Conservation (phyloP, 1,140 invertebrate genomes). For the Akabosia matsudoensis region DNA sequence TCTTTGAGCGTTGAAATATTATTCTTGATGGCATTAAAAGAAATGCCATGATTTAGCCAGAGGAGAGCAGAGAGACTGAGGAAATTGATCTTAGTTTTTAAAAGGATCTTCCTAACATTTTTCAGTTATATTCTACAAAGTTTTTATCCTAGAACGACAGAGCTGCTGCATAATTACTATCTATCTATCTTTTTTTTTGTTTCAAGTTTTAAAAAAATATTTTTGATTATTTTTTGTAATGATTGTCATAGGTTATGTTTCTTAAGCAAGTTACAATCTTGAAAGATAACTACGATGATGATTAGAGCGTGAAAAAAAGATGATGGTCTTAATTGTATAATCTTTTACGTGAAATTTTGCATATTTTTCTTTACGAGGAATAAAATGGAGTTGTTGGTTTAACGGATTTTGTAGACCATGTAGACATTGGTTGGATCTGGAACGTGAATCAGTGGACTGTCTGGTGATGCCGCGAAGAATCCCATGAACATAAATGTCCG, state of each 20-base stretch:
- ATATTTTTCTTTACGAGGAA: not conserved
- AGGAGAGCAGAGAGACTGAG: not conserved
- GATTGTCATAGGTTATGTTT: too few relatives aligned
- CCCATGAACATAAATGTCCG: slow-evolving; percentile 96
- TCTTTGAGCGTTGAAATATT: not conserved
- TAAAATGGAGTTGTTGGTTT: not conserved
- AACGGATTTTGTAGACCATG: slow-evolving; percentile 69
- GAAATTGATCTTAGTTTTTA: not conserved
- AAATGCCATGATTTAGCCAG: too few relatives aligned
- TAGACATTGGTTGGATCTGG: slow-evolving; percentile 66
- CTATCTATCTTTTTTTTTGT: not conserved
- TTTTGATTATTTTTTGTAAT: not conserved
- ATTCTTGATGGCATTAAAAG: not conserved
- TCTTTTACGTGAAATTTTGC: not conserved
- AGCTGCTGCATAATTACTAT: not conserved
- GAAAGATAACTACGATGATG: not conserved
- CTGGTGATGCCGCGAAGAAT: slow-evolving; percentile 79
- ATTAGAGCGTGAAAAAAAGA: not conserved
- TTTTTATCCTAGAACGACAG: not conserved
- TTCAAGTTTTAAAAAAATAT: not conserved
- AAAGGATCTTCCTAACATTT: not conserved
- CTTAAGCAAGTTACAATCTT: too few relatives aligned
- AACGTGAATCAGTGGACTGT: slow-evolving; percentile 66
- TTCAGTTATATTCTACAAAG: not conserved
- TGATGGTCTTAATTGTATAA: not conserved